Evolutionary conservation across 64 coral and sea anemone species (phyloP), one percentile per base, ranked within the genome.

Genomic region (Astreopora myriophthalma): DNA sequence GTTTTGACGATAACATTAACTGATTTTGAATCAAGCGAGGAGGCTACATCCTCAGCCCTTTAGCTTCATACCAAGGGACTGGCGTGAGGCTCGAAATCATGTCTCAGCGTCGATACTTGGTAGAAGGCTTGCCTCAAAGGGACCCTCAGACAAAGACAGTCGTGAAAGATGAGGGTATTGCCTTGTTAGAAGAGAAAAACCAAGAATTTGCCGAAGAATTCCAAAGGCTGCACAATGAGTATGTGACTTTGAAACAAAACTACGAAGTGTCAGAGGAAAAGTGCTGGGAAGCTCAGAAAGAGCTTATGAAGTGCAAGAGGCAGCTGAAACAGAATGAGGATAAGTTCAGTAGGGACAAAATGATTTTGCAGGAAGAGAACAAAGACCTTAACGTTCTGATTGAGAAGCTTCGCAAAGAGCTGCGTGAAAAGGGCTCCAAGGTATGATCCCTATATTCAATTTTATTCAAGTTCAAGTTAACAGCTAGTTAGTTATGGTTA

Each of bases 371-470:
- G 55, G 11, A 25, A 2, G 52, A 83, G 11, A 83, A 83, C 22
- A 57, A 83, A 1, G 55, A 65, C 3, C 79, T 83, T 13, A 64
- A 83, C 9, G 8, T 14, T 6, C 19, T 38, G 14, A 61, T 35
- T n/a, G 79, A 83, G 3, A 83, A 83, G 22, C 20, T 83, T 32
- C 79, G 55, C 3, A 83, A 25, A 12, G 79, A 83, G 11, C 55
- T 64, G n/a, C 79, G 79, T 31, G 79, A 83, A 38, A 83, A 83
- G 20, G 24, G 55, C 13, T 32, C 19, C n/a, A 83, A 83, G 79
- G 70, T 73, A 73, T 73, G 27, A 8, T 58, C 52, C 5, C 11
- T 58, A 46, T 46, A 46, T 46, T 11, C 5, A 46, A 11, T 11
- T 46, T 46, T 11, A 46, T 46, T 46, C 11, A 46, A n/a, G n/a